These are phyloP conservation scores for Bombycilla garrulus DNA, from an alignment of 2,113 vertebrate species.

Conservation along the genomic window DNA sequence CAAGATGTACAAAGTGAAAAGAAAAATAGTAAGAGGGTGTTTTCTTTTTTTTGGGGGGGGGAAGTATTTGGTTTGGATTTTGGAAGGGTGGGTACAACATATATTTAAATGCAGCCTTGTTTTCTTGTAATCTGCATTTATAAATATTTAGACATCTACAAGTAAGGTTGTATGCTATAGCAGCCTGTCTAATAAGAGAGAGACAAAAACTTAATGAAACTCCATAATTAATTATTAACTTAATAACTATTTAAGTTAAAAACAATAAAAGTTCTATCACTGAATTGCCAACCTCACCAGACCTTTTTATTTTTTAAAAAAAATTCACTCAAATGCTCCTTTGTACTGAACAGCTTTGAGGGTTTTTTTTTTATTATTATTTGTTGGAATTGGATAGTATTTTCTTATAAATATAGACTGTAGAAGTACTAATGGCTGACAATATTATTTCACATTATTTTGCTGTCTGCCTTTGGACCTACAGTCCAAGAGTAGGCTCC, in stretches of 20 bases:
- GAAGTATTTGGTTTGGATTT: background rate
- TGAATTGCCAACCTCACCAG: background rate
- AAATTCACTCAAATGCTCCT: rapidly evolving
- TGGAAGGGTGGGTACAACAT: rapidly evolving
- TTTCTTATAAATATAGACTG: background rate
- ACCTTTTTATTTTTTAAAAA: background rate
- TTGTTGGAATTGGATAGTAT: background rate
- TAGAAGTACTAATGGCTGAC: background rate
- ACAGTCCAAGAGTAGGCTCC: background rate
- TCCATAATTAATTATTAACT: background rate
- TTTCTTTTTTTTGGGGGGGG: rapidly evolving
- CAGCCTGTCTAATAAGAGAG: background rate
- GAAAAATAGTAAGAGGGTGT: background rate
- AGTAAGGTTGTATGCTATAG: background rate
- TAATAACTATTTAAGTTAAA: background rate
- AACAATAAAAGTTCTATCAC: background rate
- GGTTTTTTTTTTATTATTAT: background rate
- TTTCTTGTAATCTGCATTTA: background rate
- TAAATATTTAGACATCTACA: background rate
- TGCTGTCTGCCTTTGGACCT: background rate
- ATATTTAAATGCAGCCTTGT: background rate
- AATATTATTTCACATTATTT: background rate
- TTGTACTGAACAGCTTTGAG: background rate
- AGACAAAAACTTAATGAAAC: background rate
- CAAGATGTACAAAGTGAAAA: background rate